Evolutionary conservation across 1,140 invertebrate species (phyloP), one percentile per base, ranked within the genome.

Genomic region (Caenorhabditis latens): DNA sequence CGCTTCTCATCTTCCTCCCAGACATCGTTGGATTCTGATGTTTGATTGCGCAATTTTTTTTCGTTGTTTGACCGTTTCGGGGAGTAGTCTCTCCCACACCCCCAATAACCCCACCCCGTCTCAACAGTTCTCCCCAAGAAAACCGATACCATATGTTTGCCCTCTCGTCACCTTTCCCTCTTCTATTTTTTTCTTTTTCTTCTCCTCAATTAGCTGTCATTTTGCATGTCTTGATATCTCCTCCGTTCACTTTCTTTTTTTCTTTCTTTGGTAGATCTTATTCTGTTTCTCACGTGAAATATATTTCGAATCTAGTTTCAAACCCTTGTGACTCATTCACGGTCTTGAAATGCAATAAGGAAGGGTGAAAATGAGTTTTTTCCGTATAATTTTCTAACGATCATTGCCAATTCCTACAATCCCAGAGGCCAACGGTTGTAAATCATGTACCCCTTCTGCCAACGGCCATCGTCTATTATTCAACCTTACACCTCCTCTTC

Each of bases 141-240:
- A 48, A 79, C 43, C 71, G 71, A 50, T 79, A 71, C 65, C 42
- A 50, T 79, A 53, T 79, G 46, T 79, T 79, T 79, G 71, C 46
- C 71, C 43, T 79, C 43, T 79, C 71, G 46, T 79, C 71, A 79
- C 71, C n/a, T 79, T 24, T 14, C 8, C 24, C 11, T 40, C 8
- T 24, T 24, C 9, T 21, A 53, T 50, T 50, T 21, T 50, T 24
- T 71, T 16, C 65, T 71, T 43, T 7, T 46, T 19, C 21, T 63
- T 63, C 61, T 63, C 24, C 50, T 53, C 50, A 32, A 63, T 63
- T 63, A 40, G 24, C 61, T 63, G 61, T 63, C 61, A 63, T 24
- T 32, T 32, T 63, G 21, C 24, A 32, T 63, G 61, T 32, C 61
- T 9, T 21, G 55, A 1, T 58, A 58, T 58, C 55, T 58, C 9